Evolutionary conservation across 2,797 vertebrate genomes (phyloP).

Genomic region (Sternarchorhynchus goeldii): DNA sequence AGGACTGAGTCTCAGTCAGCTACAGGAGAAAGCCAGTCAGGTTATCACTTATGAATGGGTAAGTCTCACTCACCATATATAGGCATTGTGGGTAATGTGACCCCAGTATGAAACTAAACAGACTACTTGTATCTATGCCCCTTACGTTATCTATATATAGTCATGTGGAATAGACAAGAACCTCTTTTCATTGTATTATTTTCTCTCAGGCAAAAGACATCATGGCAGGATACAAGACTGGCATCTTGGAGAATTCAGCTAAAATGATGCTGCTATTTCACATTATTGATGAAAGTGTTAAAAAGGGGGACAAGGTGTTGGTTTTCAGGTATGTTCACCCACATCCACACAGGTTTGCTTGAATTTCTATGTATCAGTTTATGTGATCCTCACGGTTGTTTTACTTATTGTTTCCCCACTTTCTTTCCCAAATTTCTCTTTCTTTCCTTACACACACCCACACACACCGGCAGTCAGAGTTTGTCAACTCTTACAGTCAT

Average conservation of each 20-base stretch:
- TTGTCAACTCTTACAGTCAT: slow-evolving; percentile 94
- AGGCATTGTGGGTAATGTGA: not conserved
- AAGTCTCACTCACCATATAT: slow-evolving; percentile 53
- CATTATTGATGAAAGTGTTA: slow-evolving; percentile 92
- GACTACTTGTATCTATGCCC: no score
- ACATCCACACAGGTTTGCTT: not conserved
- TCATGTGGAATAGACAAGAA: no score
- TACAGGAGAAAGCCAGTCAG: slow-evolving; percentile 93
- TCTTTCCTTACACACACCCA: not conserved
- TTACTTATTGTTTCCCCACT: not conserved
- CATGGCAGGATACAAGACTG: slow-evolving; percentile 87
- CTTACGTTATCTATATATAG: no score
- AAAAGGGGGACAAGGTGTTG: slow-evolving; percentile 90
- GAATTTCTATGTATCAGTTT: not conserved
- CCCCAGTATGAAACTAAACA: not conserved
- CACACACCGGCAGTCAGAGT: slow-evolving; percentile 83
- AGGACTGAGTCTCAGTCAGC: slow-evolving; percentile 81
- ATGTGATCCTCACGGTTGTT: not conserved
- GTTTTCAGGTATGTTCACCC: slow-evolving; percentile 86
- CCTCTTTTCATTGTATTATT: not conserved
- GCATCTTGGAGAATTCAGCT: slow-evolving; percentile 93
- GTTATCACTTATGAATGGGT: slow-evolving; percentile 99
- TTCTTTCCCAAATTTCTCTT: not conserved
- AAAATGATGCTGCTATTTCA: slow-evolving; percentile 97
- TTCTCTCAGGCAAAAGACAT: slow-evolving; percentile 89